Evolutionary conservation across 2,888 invertebrate genomes (phyloP).

Genomic region (Meganola albula): DNA sequence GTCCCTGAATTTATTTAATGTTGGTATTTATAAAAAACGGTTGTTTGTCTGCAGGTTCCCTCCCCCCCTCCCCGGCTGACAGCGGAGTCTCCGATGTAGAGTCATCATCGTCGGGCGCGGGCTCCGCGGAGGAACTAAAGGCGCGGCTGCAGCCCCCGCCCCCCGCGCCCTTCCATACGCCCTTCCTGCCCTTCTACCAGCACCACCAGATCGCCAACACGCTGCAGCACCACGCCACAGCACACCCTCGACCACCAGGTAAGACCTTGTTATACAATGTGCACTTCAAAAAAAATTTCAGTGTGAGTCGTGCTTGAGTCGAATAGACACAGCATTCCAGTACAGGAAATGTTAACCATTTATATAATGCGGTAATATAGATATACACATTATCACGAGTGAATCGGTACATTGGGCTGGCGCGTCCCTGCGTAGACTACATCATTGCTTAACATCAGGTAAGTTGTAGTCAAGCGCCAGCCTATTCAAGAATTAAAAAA

Average conservation of each 20-base stretch:
- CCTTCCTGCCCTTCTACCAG: conserved; percentile 83
- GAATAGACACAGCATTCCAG: too few relatives aligned
- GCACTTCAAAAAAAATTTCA: background rate
- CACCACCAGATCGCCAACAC: conserved; percentile 75
- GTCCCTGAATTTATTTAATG: too few relatives aligned
- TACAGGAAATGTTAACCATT: too few relatives aligned
- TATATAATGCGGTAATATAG: too few relatives aligned
- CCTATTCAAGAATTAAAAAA: too few relatives aligned
- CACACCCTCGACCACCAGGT: conserved; percentile 69
- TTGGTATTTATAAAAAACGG: too few relatives aligned
- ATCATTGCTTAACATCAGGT: too few relatives aligned
- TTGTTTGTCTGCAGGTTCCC: conserved; percentile 83
- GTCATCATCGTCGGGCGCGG: conserved; percentile 91
- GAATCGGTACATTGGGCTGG: too few relatives aligned
- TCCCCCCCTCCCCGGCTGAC: conserved; percentile 98
- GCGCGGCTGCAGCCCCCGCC: conserved; percentile 88
- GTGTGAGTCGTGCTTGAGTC: background rate
- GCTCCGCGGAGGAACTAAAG: conserved; percentile 89
- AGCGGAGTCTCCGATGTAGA: conserved; percentile 98
- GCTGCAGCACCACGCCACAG: conserved; percentile 71
- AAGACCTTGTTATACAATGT: conserved; percentile 29
- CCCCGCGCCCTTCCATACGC: conserved; percentile 70
- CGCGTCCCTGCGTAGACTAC: too few relatives aligned
- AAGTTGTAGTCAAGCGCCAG: too few relatives aligned
- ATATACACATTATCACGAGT: too few relatives aligned